Evolutionary conservation across 2,888 invertebrate genomes (phyloP).

Genomic region (Dendrolimus pini): DNA sequence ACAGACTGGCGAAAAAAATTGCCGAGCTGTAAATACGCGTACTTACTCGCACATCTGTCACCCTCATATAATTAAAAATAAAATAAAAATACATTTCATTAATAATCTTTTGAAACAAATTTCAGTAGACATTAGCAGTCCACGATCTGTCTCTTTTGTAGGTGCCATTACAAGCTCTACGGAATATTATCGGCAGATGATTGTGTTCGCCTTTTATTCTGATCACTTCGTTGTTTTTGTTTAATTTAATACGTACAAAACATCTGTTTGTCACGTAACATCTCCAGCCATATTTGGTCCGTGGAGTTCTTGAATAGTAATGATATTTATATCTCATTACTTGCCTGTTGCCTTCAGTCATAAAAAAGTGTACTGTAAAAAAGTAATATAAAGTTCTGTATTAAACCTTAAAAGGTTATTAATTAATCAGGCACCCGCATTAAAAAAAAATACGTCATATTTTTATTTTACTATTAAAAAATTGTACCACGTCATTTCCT

Average conservation of each 20-base stretch:
- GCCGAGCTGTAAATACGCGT: too few relatives aligned
- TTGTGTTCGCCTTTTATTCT: slow-evolving; percentile 16
- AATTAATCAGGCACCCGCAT: too few relatives aligned
- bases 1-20: too few relatives aligned
- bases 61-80: too few relatives aligned
- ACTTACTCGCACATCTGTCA: too few relatives aligned
- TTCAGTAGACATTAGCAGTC: too few relatives aligned
- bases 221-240: slow-evolving; percentile 10
- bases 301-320: slow-evolving; percentile 25
- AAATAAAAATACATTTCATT: too few relatives aligned
- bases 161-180: slow-evolving; percentile 9
- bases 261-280: slow-evolving; percentile 36
- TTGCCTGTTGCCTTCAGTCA: neutral
- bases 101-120: too few relatives aligned
- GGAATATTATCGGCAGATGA: slow-evolving; percentile 21
- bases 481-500: too few relatives aligned
- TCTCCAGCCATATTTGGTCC: slow-evolving; percentile 26
- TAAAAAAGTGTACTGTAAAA: neutral
- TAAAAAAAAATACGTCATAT: too few relatives aligned
- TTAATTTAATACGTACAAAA: slow-evolving; percentile 21
- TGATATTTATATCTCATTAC: slow-evolving; percentile 25
- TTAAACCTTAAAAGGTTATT: too few relatives aligned
- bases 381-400: neutral
- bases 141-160: neutral
- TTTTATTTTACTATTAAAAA: too few relatives aligned